Conservation (phyloP, 1,140 invertebrate genomes). For the Hypsibius dujardini region DNA sequence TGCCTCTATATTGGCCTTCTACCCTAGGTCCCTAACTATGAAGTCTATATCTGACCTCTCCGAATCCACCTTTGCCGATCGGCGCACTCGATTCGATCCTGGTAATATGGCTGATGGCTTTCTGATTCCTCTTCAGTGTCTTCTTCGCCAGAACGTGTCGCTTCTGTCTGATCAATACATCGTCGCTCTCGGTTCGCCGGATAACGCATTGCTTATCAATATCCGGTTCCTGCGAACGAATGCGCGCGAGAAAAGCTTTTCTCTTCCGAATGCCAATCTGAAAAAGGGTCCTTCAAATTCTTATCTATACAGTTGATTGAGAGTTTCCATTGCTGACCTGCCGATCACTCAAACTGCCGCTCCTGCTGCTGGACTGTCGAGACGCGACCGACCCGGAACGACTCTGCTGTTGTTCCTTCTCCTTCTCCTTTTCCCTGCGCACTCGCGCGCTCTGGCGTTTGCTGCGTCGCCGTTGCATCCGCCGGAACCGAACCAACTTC, state of each 20-base stretch:
- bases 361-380: too few species aligned
- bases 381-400: too few species aligned
- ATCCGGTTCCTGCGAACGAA: slow-evolving; percentile 3
- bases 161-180: neutral
- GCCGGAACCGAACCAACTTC: too few species aligned
- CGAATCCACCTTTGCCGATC: neutral
- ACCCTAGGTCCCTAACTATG: neutral
- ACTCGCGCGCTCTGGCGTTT: too few species aligned
- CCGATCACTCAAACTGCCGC: too few species aligned
- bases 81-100: neutral
- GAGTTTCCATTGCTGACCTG: too few species aligned
- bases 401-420: too few species aligned
- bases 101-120: neutral
- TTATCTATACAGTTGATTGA: too few species aligned
- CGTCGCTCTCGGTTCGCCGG: neutral
- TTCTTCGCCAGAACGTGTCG: neutral
- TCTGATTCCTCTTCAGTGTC: neutral
- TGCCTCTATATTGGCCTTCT: too few species aligned
- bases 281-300: too few species aligned
- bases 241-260: neutral
- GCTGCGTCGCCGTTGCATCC: too few species aligned
- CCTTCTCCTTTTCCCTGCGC: too few species aligned
- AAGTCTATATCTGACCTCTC: neutral
- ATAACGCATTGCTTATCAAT: slow-evolving; percentile 1
- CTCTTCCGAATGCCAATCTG: neutral